phyloP scores from a whole-genome alignment of 2,888 invertebrate genomes.

The Archips xylosteana region DNA sequence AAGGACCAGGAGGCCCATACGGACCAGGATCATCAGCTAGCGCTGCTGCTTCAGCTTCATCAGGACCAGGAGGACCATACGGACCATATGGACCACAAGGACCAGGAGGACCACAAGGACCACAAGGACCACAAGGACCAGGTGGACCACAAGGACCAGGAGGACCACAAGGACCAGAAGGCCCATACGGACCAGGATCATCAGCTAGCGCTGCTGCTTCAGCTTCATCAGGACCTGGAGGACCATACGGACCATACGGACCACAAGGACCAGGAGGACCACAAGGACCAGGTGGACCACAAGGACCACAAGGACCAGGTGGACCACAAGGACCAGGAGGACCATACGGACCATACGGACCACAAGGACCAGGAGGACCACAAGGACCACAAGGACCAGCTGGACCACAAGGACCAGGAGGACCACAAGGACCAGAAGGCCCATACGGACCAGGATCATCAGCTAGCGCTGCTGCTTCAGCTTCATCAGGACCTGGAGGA shows the following conservation, averaged over 20 bases:
- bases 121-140: constrained; percentile 9
- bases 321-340: constrained; percentile 12
- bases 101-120: not conserved
- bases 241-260: not conserved
- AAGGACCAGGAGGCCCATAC: constrained; percentile 12
- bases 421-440: not conserved
- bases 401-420: constrained; percentile 45
- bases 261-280: not conserved
- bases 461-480: not conserved
- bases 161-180: not conserved
- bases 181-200: constrained; percentile 26
- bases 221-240: constrained; percentile 9
- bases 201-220: constrained; percentile 17
- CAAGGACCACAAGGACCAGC: constrained; percentile 3
- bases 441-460: constrained; percentile 22
- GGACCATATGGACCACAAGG: constrained; percentile 22
- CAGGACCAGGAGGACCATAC: constrained; percentile 9
- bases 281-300: constrained; percentile 4
- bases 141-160: not conserved
- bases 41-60: not conserved
- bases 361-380: not conserved
- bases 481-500: not conserved
- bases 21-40: constrained; percentile 24
- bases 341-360: constrained; percentile 12
- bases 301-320: constrained; percentile 17